phyloP scores from a whole-genome alignment of 2,888 invertebrate species.

The Drosophila multiciliata region DNA sequence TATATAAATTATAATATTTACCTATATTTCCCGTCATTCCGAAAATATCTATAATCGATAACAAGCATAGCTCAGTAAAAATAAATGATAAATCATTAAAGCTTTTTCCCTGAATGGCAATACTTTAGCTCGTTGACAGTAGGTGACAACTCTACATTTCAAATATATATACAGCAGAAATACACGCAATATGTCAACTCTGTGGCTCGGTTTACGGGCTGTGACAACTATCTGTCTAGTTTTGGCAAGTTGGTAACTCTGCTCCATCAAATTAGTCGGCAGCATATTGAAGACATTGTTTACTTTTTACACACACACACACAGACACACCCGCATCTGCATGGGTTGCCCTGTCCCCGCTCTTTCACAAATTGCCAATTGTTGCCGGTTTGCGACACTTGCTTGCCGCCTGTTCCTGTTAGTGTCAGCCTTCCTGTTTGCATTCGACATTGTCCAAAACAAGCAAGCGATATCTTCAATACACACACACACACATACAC shows the following conservation, averaged over 20 bases:
- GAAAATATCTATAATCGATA: neutral
- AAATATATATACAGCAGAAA: neutral
- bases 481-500: constrained; percentile 6
- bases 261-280: constrained; percentile 42
- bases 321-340: neutral
- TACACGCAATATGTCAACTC: neutral
- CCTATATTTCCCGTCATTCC: neutral
- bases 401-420: constrained; percentile 34
- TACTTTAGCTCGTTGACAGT: neutral
- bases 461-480: constrained; percentile 58
- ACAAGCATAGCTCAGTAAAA: too few relatives aligned
- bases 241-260: constrained; percentile 14
- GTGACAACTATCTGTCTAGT: neutral
- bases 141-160: constrained; percentile 30
- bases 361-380: constrained; percentile 54
- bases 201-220: neutral
- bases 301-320: constrained; percentile 19
- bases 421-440: constrained; percentile 45
- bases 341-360: constrained; percentile 1
- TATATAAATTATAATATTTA: too few relatives aligned
- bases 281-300: constrained; percentile 44
- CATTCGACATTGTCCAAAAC: constrained; percentile 71
- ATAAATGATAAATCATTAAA: neutral
- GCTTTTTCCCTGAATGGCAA: neutral
- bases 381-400: constrained; percentile 62